phyloP scores from a whole-genome alignment of 2,888 invertebrate species.

The Heteromurus nitidus region DNA sequence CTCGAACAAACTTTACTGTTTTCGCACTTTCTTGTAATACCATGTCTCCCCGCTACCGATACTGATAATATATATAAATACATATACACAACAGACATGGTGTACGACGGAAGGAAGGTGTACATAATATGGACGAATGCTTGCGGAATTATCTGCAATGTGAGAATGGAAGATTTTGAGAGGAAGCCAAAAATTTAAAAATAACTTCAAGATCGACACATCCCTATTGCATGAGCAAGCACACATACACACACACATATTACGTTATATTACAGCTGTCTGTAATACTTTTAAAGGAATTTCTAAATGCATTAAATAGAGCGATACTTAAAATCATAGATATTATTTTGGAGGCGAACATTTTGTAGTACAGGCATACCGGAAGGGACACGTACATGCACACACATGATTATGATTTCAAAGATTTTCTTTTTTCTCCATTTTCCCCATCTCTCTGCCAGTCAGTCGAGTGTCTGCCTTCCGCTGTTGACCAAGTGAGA shows the following conservation, averaged over 20 bases:
- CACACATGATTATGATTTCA: too few species aligned
- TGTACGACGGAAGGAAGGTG: too few species aligned
- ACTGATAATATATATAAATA: background rate
- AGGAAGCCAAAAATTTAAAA: conserved; percentile 58
- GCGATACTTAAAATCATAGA: too few species aligned
- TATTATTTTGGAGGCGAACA: too few species aligned
- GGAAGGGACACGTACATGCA: background rate
- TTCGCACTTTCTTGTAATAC: background rate
- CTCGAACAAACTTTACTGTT: too few species aligned
- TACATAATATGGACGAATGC: background rate
- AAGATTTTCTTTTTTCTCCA: too few species aligned
- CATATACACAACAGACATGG: background rate
- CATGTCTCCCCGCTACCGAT: background rate
- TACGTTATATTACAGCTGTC: too few species aligned
- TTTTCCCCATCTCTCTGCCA: conserved; percentile 16
- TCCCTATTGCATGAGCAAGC: conserved; percentile 16
- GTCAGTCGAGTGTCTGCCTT: conserved; percentile 55
- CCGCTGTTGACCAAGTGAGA: conserved; percentile 50
- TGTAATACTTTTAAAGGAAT: too few species aligned
- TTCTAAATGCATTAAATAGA: too few species aligned
- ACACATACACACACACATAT: too few species aligned
- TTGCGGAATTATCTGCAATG: conserved; percentile 30
- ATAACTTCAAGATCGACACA: conserved; percentile 64
- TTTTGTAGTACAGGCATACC: too few species aligned
- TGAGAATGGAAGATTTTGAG: conserved; percentile 45